Evolutionary conservation across 2,888 invertebrate genomes (phyloP).

Genomic region (Cephus pygmeus): DNA sequence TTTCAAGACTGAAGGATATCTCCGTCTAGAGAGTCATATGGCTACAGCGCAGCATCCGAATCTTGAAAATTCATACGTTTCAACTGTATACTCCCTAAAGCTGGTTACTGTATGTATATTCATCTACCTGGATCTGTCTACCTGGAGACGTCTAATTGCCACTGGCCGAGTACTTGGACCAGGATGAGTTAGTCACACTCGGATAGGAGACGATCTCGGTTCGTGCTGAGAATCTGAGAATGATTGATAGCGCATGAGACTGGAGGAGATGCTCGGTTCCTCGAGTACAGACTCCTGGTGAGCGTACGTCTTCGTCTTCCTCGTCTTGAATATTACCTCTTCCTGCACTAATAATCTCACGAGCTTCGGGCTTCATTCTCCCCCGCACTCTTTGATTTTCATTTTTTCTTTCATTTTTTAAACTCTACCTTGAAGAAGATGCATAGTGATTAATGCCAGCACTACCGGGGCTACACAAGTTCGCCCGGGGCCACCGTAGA

Average conservation of each 20-base stretch:
- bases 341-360: conserved; percentile 37
- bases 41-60: background rate
- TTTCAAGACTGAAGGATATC: background rate
- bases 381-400: background rate
- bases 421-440: conserved; percentile 26
- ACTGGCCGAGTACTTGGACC: background rate
- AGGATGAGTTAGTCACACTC: background rate
- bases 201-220: background rate
- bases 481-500: conserved; percentile 15
- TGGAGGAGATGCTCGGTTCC: background rate
- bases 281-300: background rate
- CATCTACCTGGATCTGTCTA: background rate
- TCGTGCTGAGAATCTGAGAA: background rate
- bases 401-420: background rate
- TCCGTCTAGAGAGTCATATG: background rate
- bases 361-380: conserved; percentile 1
- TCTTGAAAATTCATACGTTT: background rate
- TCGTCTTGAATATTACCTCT: background rate
- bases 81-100: background rate
- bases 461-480: conserved; percentile 21
- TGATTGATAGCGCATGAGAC: background rate
- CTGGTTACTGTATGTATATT: background rate
- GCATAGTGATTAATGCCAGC: conserved; percentile 41
- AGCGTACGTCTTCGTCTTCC: background rate
- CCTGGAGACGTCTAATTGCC: background rate